phyloP scores from a whole-genome alignment of 2,888 invertebrate species.

The Tetramorium bicarinatum region DNA sequence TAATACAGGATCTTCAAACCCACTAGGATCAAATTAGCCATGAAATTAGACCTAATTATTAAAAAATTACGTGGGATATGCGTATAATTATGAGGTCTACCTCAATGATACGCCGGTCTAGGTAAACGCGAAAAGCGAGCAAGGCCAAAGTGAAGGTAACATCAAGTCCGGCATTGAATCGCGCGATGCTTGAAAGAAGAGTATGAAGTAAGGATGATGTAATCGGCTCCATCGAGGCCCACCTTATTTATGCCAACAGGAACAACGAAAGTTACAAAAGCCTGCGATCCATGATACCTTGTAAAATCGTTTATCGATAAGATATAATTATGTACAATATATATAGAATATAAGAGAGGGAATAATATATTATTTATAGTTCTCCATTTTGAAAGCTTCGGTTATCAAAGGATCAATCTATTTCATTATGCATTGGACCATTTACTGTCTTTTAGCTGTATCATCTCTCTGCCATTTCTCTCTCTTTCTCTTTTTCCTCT shows the following conservation, averaged over 20 bases:
- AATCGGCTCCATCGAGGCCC: constrained; percentile 28
- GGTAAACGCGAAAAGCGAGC: constrained; percentile 66
- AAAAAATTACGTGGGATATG: constrained; percentile 41
- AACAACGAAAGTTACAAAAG: not conserved
- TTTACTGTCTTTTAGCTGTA: not conserved
- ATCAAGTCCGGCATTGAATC: constrained; percentile 47
- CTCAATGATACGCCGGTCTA: constrained; percentile 36
- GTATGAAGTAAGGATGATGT: constrained; percentile 54
- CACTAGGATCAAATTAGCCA: no score
- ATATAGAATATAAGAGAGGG: not conserved
- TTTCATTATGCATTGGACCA: not conserved
- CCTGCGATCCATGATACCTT: not conserved
- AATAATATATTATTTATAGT: not conserved
- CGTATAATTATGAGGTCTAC: constrained; percentile 41
- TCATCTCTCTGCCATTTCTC: not conserved
- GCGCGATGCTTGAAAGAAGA: constrained; percentile 24
- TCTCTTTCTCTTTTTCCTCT: not conserved
- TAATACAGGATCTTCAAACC: no score
- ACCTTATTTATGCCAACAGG: constrained; percentile 9
- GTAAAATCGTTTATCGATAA: not conserved
- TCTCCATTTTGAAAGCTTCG: not conserved
- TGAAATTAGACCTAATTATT: not conserved
- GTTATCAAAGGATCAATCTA: not conserved
- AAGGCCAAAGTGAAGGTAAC: constrained; percentile 71
- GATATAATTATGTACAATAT: not conserved